Evolutionary conservation across 2,113 vertebrate species (phyloP), one percentile per base, ranked within the genome.

Genomic region (Struthio camelus): DNA sequence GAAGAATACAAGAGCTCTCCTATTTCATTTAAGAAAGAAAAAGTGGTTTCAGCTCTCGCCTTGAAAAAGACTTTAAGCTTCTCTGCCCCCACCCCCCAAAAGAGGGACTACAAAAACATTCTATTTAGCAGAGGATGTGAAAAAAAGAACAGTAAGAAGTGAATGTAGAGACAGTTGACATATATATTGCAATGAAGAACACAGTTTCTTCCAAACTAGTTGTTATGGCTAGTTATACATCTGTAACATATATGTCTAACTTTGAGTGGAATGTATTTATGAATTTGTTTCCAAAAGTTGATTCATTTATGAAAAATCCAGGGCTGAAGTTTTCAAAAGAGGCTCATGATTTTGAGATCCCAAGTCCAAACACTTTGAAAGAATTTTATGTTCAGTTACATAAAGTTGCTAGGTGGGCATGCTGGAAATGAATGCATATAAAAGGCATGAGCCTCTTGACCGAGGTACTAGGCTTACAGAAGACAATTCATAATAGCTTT

Each of bases 301-400:
- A 77, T 71, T 83, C 50, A 71, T 64, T 91, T 78, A 62, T 14
- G 24, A 90, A 89, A 92, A 96, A 56, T 85, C 28, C 48, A 65
- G 42, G 24, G 27, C 72, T 69, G 87, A 80, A 19, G 8, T 83
- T 93, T 96, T 93, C 58, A 85, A 88, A 73, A 88, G 36, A 9
- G 25, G 61, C 28, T 87, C 42, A 61, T 77, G 65, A 89, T 94
- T 94, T 93, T 91, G 85, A 93, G 51, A 91, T 89, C 34, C 23
- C 51, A 69, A 27, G 13, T 69, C 58, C 71, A 91, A 86, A 90
- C 15, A 64, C 24, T 66, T 89, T 36, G 72, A 62, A 79, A 0
- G 0, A 80, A 44, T 89, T 85, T 93, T 91, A 34, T 82, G 9
- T 73, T 91, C 77, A 12, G 28, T 72, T 53, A 61, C 48, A 77